phyloP scores from a whole-genome alignment of 2,113 vertebrate species.

The Glaucidium brasilianum region DNA sequence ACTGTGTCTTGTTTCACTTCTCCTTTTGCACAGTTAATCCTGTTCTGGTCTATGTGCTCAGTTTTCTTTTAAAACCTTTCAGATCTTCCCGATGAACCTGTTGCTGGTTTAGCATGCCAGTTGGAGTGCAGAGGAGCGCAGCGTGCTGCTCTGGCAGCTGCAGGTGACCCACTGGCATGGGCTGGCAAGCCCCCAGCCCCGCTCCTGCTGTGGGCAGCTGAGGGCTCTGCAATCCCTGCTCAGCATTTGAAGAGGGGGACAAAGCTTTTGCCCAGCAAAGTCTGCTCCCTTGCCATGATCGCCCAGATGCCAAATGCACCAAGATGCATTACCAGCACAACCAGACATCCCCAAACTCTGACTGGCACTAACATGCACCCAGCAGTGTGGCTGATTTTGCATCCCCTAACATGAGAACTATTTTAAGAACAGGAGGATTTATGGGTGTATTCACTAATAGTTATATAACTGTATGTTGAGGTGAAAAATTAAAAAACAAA shows the following conservation, averaged over 20 bases:
- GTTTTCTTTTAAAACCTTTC: not conserved
- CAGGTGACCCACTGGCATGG: fast-evolving
- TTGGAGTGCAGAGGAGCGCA: not conserved
- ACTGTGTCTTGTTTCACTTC: not conserved
- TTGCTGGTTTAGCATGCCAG: not conserved
- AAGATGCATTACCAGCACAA: fast-evolving
- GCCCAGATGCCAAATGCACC: fast-evolving
- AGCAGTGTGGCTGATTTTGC: fast-evolving
- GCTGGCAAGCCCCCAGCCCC: not conserved
- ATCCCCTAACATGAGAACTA: not conserved
- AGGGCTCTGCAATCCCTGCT: not conserved
- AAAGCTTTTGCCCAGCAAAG: not conserved
- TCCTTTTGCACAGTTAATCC: not conserved
- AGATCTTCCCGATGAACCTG: not conserved
- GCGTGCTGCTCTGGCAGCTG: not conserved
- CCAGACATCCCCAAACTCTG: not conserved
- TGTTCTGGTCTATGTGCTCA: not conserved
- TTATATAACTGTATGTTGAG: not conserved
- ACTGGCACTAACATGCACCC: fast-evolving
- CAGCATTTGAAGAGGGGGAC: not conserved
- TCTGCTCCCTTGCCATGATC: fast-evolving
- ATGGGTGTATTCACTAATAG: not conserved
- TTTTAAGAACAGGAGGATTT: not conserved
- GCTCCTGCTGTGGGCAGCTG: fast-evolving
- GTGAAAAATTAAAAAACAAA: not conserved